Base-by-base conservation (phyloP, 2,797 vertebrate genomes). In the Buphagus erythrorhynchus region DNA sequence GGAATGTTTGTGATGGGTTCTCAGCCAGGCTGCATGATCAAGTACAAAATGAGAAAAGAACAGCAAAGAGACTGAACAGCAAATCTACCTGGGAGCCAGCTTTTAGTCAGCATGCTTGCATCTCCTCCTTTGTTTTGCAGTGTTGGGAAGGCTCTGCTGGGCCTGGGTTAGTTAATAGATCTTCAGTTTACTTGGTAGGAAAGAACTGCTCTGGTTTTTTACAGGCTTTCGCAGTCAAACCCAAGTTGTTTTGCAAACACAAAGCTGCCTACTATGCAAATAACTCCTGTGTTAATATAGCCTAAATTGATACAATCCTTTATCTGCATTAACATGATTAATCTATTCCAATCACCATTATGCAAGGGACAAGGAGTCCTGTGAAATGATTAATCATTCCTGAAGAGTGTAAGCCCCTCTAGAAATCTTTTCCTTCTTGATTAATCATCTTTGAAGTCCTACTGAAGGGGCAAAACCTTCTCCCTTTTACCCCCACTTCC, bases 381-480 rank as follows among this genome's bases (percentile, higher is more conserved):
- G 84, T 86, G 97, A 93, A 97, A 96, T 97, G 97, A 97, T 98
- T 97, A 98, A 98, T 98, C 95, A 97, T 98, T 98, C 93, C 94
- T 97, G 94, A 98, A 95, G 87, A 98, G 84, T 74, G 7, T 94
- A 95, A 97, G 86, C 96, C 96, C 94, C 86, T 91, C 93, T 97
- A 97, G 97, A 97, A 98, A 96, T 97, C 90, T 80, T 82, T 84
- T 95, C 78, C 78, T 96, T 84, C 57, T 76, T 97, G 96, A 98
- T 98, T 97, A 97, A 97, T 98, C 97, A 97, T 97, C 94, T 97
- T 97, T 96, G 92, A 97, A 97, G 96, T 96, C 96, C 96, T 92
- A 94, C 93, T 91, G 97, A 93, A 94, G 78, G 94, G 92, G 96
- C 88, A 97, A 95, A 90, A 87, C 83, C 82, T 73, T 91, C 63